These are phyloP conservation scores for Cotesia congregata DNA, from an alignment of 2,888 invertebrate genomes.

Conservation along the genomic window DNA sequence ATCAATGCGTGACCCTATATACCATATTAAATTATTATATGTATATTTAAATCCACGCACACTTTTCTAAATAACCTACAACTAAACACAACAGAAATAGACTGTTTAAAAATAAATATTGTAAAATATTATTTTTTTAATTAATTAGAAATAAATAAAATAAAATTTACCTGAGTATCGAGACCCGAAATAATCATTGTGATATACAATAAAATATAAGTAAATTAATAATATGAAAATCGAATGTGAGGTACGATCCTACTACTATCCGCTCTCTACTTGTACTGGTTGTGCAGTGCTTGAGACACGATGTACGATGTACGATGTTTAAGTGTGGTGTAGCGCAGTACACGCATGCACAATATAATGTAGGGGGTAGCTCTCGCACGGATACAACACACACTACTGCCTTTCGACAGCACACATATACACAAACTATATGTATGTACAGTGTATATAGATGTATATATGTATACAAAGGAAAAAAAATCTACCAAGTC, in stretches of 20 bases:
- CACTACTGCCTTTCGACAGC: neutral
- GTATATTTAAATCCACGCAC: neutral
- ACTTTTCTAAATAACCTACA: neutral
- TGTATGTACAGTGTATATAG: neutral
- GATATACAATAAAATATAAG: neutral
- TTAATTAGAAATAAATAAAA: neutral
- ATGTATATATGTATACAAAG: neutral
- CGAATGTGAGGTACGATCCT: neutral
- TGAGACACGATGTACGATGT: neutral
- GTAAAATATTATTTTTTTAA: neutral
- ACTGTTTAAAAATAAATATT: neutral
- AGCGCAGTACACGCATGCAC: neutral
- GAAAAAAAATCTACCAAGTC: slow-evolving; percentile 7
- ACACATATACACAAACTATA: slow-evolving; percentile 1
- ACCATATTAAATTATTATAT: slow-evolving; percentile 3
- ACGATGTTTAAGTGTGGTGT: neutral
- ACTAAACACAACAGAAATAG: neutral
- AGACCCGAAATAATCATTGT: no score
- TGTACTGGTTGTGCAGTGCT: slow-evolving; percentile 2
- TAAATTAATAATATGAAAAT: neutral
- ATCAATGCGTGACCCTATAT: neutral
- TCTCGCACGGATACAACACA: neutral
- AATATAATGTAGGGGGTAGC: slow-evolving; percentile 17
- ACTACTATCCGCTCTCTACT: neutral
- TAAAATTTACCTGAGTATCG: neutral